A percentile compares a stretch with the other conserved stretches of the same genome.
Conservation (phyloP, 2,113 vertebrate species). For the Salvelinus sp. region DNA sequence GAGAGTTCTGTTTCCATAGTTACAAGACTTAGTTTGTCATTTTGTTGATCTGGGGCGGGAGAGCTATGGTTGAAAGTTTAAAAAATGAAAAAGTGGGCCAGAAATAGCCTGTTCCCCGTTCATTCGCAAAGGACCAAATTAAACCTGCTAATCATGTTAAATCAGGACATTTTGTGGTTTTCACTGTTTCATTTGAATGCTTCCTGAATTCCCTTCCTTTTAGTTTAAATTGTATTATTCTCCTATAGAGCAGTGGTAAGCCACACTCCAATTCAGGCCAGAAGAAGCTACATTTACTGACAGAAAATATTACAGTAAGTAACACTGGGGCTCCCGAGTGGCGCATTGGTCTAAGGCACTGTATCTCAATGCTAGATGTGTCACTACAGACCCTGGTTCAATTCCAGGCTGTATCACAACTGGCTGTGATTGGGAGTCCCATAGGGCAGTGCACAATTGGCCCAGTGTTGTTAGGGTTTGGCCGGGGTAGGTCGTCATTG, state of each 20-base stretch:
- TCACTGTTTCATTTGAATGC: conserved; percentile 50
- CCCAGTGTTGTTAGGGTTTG: too few relatives aligned
- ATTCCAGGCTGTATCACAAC: too few relatives aligned
- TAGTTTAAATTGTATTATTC: conserved; percentile 25
- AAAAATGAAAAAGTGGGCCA: not conserved
- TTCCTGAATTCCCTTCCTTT: conserved; percentile 39
- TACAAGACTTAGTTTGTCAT: too few relatives aligned
- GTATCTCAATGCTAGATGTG: too few relatives aligned
- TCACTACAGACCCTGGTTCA: too few relatives aligned
- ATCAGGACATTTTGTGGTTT: conserved; percentile 35
- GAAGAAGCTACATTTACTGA: conserved; percentile 46
- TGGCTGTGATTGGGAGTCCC: too few relatives aligned
- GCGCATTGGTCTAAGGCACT: too few relatives aligned
- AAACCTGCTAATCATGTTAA: conserved; percentile 24
- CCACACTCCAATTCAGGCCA: conserved; percentile 33
- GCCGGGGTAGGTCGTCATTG: too few relatives aligned
- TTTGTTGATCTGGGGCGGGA: not conserved
- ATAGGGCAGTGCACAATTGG: too few relatives aligned
- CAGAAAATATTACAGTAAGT: conserved; percentile 54
- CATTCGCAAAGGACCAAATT: not conserved
- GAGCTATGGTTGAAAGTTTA: not conserved
- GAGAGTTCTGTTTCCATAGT: not conserved
- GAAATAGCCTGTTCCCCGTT: not conserved
- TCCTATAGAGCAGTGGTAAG: conserved; percentile 42
- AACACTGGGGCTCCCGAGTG: too few relatives aligned